A percentile compares a stretch with the other conserved stretches of the same genome.
phyloP scores from a whole-genome alignment of 53 echinoderm and acorn worm genomes.

The Arbacia lixula region DNA sequence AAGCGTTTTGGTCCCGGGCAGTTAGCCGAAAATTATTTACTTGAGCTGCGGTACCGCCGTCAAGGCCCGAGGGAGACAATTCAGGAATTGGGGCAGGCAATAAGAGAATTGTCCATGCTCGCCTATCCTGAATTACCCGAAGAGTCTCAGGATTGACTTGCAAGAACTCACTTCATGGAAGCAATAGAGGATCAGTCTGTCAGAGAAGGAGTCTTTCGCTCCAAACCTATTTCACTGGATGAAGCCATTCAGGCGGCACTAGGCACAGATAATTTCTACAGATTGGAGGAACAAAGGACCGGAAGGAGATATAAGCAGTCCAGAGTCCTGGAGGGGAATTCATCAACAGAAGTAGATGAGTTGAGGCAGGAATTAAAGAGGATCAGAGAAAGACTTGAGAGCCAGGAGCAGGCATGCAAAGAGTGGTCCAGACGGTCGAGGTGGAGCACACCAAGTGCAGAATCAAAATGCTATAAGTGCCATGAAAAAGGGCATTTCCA shows the following conservation, averaged over 20 bases:
- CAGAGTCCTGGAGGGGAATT: not conserved
- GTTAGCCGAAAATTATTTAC: constrained; percentile 13
- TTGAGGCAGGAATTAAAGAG: not conserved
- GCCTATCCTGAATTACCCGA: no score
- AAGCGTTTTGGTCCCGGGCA: constrained; percentile 8
- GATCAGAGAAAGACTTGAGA: not conserved
- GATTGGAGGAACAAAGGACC: not conserved
- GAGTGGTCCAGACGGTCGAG: not conserved
- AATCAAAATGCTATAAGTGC: not conserved
- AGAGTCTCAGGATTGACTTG: constrained; percentile 15
- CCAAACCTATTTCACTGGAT: no score
- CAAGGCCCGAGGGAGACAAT: no score
- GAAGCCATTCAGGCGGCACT: not conserved
- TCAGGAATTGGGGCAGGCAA: no score
- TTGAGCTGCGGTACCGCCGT: no score
- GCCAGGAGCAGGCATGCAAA: not conserved
- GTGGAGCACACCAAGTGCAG: not conserved
- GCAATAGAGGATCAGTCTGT: not conserved
- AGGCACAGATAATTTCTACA: not conserved
- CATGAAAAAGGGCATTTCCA: constrained; percentile 1
- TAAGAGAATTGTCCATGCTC: no score
- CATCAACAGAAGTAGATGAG: not conserved
- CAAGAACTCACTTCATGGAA: constrained; percentile 14
- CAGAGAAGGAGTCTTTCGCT: no score
- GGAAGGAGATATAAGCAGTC: no score